Conservation (phyloP, 1,140 invertebrate species). For the Platyura marginata region DNA sequence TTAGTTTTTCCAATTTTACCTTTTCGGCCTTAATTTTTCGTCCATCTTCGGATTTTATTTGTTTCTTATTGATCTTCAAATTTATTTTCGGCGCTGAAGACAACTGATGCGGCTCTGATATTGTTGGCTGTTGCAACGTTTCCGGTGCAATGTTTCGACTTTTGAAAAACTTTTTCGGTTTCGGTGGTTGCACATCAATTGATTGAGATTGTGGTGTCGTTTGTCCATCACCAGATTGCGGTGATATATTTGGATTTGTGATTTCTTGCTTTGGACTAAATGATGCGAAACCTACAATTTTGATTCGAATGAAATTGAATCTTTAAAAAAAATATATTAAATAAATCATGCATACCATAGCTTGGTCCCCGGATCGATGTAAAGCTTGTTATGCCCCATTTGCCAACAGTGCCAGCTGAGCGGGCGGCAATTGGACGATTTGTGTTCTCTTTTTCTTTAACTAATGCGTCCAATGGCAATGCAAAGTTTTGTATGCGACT, state of each 20-base stretch:
- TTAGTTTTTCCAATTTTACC: too few relatives aligned
- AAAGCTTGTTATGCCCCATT: constrained; percentile 87
- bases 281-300: background rate
- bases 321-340: background rate
- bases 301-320: background rate
- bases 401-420: constrained; percentile 73
- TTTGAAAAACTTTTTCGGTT: constrained; percentile 83
- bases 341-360: background rate
- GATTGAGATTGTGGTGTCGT: constrained; percentile 27
- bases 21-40: too few relatives aligned
- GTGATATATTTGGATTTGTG: background rate
- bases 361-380: constrained; percentile 51
- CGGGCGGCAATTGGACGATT: constrained; percentile 73
- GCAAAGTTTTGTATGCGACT: constrained; percentile 25
- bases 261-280: background rate
- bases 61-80: constrained; percentile 3
- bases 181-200: constrained; percentile 26
- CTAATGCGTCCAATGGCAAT: constrained; percentile 34
- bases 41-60: constrained; percentile 8
- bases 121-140: constrained; percentile 21
- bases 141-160: constrained; percentile 45
- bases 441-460: constrained; percentile 64
- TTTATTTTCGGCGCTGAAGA: constrained; percentile 7
- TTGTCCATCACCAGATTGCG: constrained; percentile 24
- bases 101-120: constrained; percentile 9